These are phyloP conservation scores for Sinotaia quadrata DNA, from an alignment of 2,888 invertebrate species.

Conservation along the genomic window DNA sequence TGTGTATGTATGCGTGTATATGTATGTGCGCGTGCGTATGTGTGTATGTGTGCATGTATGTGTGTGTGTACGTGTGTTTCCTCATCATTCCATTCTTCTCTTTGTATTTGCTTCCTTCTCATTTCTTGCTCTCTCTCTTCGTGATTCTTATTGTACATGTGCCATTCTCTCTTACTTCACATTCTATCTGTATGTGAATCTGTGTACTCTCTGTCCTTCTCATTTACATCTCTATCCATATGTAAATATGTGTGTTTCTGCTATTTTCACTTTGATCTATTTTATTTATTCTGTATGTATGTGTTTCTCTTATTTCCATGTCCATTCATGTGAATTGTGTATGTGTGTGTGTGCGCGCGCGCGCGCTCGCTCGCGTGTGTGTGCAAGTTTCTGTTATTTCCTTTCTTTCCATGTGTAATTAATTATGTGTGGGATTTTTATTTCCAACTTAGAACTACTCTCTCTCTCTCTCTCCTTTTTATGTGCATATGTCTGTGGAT, in stretches of 20 bases:
- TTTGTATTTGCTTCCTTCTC: background rate
- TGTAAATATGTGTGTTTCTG: background rate
- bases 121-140: constrained; percentile 4
- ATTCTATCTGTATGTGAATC: background rate
- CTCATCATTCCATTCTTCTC: background rate
- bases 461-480: too few species aligned
- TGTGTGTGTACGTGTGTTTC: background rate
- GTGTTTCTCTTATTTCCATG: too few species aligned
- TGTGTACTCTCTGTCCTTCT: background rate
- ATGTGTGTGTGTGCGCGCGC: constrained; percentile 4
- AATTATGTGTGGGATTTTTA: too few species aligned
- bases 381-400: background rate
- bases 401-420: too few species aligned
- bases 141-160: too few species aligned
- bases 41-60: background rate
- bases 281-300: too few species aligned
- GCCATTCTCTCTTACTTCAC: background rate
- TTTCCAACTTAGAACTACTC: too few species aligned
- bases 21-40: background rate
- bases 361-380: background rate
- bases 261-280: too few species aligned
- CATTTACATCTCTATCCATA: background rate
- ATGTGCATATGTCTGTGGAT: too few species aligned
- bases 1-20: background rate
- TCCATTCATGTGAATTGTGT: too few species aligned